These are phyloP conservation scores for Lycia hirtaria DNA, from an alignment of 2,888 invertebrate genomes.

Conservation along the genomic window DNA sequence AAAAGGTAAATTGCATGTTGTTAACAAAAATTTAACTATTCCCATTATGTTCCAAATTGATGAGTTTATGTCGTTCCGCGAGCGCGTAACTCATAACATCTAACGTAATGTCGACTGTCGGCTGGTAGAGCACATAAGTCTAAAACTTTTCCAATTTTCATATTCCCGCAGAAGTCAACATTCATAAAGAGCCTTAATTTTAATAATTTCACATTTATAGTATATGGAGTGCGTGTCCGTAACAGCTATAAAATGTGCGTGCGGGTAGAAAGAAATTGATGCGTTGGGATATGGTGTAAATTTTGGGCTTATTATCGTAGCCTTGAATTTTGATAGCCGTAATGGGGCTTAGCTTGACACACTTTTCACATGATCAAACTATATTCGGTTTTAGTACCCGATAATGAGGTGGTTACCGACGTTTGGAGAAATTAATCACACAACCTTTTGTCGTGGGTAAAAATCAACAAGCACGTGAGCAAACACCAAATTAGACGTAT, in stretches of 20 bases:
- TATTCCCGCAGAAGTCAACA: conserved; percentile 60
- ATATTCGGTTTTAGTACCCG: conserved; percentile 32
- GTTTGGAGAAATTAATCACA: conserved; percentile 16
- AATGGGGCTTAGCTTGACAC: conserved; percentile 56
- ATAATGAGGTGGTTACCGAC: conserved; percentile 22
- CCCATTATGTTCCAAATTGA: conserved; percentile 24
- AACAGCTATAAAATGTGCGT: conserved; percentile 72
- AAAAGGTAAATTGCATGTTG: conserved; percentile 26
- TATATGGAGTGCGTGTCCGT: conserved; percentile 69
- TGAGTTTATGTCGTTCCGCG: conserved; percentile 25
- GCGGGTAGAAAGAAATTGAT: conserved; percentile 68
- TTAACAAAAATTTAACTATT: conserved; percentile 27
- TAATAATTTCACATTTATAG: conserved; percentile 71
- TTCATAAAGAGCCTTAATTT: conserved; percentile 68
- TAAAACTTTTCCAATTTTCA: conserved; percentile 68
- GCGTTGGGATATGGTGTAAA: conserved; percentile 71
- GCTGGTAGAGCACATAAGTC: conserved; percentile 47
- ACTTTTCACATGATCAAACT: conserved; percentile 48
- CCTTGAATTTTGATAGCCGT: conserved; percentile 65
- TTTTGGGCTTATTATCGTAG: conserved; percentile 69
- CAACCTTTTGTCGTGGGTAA: conserved; percentile 30
- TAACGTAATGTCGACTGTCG: conserved; percentile 41
- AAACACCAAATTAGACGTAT: conserved; percentile 41
- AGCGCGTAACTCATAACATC: conserved; percentile 43
- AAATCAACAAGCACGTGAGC: conserved; percentile 33